A percentile compares a stretch with the other conserved stretches of the same genome.
These are phyloP conservation scores for Carassius auratus DNA, from an alignment of 2,113 vertebrate genomes.

Conservation along the genomic window DNA sequence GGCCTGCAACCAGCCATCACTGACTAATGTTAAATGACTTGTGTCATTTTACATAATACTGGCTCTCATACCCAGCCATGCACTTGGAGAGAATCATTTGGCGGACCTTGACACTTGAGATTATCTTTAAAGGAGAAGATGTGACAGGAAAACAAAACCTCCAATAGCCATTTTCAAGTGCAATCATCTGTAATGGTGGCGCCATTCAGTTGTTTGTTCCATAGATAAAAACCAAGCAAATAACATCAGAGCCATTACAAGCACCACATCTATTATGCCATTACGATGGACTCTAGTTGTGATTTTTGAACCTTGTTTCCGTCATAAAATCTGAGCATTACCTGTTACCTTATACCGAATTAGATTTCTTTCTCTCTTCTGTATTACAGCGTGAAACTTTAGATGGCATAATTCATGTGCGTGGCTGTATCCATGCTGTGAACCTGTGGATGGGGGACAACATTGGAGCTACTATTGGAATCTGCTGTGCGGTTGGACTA, in stretches of 20 bases:
- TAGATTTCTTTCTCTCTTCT: background rate
- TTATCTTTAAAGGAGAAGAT: conserved; percentile 1
- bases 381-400: conserved; percentile 80
- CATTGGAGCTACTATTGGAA: conserved; percentile 79
- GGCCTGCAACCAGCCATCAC: background rate
- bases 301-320: background rate
- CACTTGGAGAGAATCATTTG: conserved; percentile 6
- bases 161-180: conserved; percentile 1
- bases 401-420: conserved; percentile 79
- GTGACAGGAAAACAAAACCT: background rate
- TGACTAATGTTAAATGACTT: background rate
- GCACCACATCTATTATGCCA: conserved; percentile 30
- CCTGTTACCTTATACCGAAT: background rate
- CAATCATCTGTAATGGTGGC: conserved; percentile 15
- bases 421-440: conserved; percentile 89
- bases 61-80: too few relatives aligned
- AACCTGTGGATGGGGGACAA: conserved; percentile 91
- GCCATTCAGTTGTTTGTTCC: conserved; percentile 21
- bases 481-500: conserved; percentile 82
- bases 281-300: background rate
- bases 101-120: background rate
- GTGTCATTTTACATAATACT: background rate
- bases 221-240: conserved; percentile 23
- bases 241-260: conserved; percentile 20
- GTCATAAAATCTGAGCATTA: background rate